Conservation (phyloP, 2,888 invertebrate genomes). For the Ectemnius lituratus region DNA sequence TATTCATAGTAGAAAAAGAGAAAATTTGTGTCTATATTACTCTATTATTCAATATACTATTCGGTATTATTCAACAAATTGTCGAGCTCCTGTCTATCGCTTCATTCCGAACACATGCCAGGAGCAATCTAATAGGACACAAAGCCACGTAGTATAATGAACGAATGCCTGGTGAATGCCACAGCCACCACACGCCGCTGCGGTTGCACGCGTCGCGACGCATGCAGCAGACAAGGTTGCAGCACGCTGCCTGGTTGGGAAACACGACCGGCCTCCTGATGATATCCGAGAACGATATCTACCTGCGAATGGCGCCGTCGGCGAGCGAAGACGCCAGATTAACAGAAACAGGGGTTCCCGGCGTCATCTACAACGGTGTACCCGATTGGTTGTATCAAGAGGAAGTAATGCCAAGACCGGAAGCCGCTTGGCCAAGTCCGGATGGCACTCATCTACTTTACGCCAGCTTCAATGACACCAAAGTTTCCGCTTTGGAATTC, state of each 20-base stretch:
- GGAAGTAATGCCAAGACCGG: conserved; percentile 89
- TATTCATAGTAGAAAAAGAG: too few species aligned
- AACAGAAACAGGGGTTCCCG: conserved; percentile 88
- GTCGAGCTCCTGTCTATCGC: too few species aligned
- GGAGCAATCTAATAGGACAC: too few species aligned
- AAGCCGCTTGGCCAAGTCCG: conserved; percentile 91
- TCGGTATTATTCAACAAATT: too few species aligned
- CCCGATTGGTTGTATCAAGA: conserved; percentile 99
- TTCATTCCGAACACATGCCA: too few species aligned
- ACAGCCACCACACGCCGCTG: conserved; percentile 90
- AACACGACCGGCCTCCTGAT: conserved; percentile 87
- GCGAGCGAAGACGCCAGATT: conserved; percentile 83
- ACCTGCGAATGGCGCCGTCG: conserved; percentile 87
- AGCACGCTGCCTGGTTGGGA: conserved; percentile 91
- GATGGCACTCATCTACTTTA: conserved; percentile 91
- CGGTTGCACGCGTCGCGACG: conserved; percentile 87
- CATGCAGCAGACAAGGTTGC: conserved; percentile 86
- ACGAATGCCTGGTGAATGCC: conserved; percentile 21
- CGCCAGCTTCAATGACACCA: conserved; percentile 90
- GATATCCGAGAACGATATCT: conserved; percentile 93
- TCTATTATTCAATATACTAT: too few species aligned
- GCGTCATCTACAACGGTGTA: conserved; percentile 92
- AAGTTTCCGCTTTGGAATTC: conserved; percentile 79
- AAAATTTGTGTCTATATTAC: too few species aligned
- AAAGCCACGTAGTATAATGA: too few species aligned